A percentile compares a stretch with the other conserved stretches of the same genome.
Evolutionary conservation across 2,797 vertebrate species (phyloP).

Genomic region (Aeoliscus strigatus): DNA sequence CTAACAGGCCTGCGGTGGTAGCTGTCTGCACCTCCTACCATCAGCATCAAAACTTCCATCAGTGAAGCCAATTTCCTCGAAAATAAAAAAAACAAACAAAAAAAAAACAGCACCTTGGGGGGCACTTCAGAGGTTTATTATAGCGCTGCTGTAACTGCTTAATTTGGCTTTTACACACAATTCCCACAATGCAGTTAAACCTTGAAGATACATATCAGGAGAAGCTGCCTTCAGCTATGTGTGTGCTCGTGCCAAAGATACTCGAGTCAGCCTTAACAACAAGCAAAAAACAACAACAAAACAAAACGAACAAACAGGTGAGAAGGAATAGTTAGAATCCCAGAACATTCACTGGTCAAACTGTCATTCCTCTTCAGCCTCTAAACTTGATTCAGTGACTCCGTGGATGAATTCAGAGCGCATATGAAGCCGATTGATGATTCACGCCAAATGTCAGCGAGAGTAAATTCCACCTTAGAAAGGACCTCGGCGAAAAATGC

Average conservation of each 20-base stretch:
- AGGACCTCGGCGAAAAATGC: conserved; percentile 1
- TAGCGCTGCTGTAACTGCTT: conserved; percentile 32
- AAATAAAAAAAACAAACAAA: conserved; percentile 42
- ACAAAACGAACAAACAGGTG: no score
- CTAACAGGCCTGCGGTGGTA: not conserved
- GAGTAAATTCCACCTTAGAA: conserved; percentile 13
- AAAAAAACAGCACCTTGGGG: conserved; percentile 35
- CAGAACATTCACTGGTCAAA: no score
- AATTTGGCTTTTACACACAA: conserved; percentile 46
- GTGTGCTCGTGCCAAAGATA: conserved; percentile 2
- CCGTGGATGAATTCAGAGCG: no score
- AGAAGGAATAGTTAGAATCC: no score
- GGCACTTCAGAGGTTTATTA: conserved; percentile 45
- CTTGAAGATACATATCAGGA: conserved; percentile 22
- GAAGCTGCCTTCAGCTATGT: conserved; percentile 12
- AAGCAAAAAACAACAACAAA: no score
- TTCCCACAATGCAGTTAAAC: conserved; percentile 26
- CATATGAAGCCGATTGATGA: conserved; percentile 9
- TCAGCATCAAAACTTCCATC: conserved; percentile 48
- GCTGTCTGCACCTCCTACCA: conserved; percentile 9
- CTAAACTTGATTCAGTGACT: no score
- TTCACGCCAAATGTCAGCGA: conserved; percentile 15
- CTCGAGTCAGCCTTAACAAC: no score
- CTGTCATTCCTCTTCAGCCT: no score
- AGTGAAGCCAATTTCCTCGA: conserved; percentile 39